Percentiles rank a stretch among this genome's conserved stretches.
Conservation (phyloP, 2,113 vertebrate species). For the Spea multiplicata region DNA sequence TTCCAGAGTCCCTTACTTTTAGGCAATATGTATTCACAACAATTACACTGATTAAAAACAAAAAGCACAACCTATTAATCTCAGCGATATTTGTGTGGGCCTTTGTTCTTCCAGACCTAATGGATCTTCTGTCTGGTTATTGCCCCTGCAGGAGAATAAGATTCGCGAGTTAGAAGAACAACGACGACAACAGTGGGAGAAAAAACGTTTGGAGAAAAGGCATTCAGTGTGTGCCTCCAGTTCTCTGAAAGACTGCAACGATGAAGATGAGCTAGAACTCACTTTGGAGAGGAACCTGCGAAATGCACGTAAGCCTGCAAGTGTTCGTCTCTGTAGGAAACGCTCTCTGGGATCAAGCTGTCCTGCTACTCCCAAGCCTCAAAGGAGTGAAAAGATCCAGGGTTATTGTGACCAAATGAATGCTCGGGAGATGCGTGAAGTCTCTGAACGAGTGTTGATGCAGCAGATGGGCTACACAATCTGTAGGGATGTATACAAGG, state of each 20-base stretch:
- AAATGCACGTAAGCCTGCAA: slow-evolving; percentile 63
- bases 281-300: slow-evolving; percentile 69
- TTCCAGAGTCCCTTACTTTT: no score
- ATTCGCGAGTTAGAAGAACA: slow-evolving; percentile 68
- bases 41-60: no score
- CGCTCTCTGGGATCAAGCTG: slow-evolving; percentile 48
- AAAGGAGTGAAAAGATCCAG: background rate
- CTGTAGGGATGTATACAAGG: background rate
- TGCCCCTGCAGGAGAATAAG: slow-evolving; percentile 66
- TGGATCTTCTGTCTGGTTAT: background rate
- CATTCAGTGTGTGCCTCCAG: slow-evolving; percentile 67
- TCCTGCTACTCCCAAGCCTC: background rate
- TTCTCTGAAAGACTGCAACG: slow-evolving; percentile 55
- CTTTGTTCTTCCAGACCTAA: background rate
- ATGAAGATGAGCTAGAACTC: slow-evolving; percentile 66
- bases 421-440: slow-evolving; percentile 27
- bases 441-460: slow-evolving; percentile 27
- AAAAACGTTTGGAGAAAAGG: slow-evolving; percentile 63
- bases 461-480: slow-evolving; percentile 33
- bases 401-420: slow-evolving; percentile 16
- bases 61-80: no score
- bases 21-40: no score
- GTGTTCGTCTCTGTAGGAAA: slow-evolving; percentile 56
- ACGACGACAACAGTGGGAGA: slow-evolving; percentile 55
- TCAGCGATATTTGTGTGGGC: no score